Evolutionary conservation across 2,888 invertebrate genomes (phyloP).

Genomic region (Drosophila monieri): DNA sequence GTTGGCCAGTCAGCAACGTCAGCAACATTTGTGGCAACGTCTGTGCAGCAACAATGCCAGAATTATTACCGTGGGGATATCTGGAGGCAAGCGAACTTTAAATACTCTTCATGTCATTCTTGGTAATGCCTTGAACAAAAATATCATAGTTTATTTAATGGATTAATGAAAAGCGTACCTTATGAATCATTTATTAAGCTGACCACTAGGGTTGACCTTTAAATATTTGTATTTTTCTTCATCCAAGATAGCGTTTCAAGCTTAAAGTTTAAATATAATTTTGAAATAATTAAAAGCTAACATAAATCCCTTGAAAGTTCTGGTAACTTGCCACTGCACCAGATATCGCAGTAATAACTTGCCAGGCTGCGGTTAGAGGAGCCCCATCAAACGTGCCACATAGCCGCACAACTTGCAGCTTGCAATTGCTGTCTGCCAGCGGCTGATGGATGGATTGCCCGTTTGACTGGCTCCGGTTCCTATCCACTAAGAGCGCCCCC

Average conservation of each 20-base stretch:
- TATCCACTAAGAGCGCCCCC: constrained; percentile 31
- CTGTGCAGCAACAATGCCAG: constrained; percentile 42
- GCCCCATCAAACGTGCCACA: constrained; percentile 47
- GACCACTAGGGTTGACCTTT: no score
- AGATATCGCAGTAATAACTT: constrained; percentile 11
- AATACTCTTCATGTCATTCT: constrained; percentile 9
- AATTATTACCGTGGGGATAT: constrained; percentile 18
- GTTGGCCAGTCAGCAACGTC: constrained; percentile 55
- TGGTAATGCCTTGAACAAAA: not conserved
- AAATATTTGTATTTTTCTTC: no score
- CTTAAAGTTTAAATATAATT: no score
- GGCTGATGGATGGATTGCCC: constrained; percentile 79
- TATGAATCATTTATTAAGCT: no score
- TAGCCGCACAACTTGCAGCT: constrained; percentile 58
- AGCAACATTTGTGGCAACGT: constrained; percentile 60
- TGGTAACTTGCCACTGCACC: not conserved
- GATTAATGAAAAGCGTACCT: no score
- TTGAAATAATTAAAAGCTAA: not conserved
- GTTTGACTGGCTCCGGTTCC: constrained; percentile 68
- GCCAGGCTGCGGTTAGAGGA: constrained; percentile 43
- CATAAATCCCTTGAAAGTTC: not conserved
- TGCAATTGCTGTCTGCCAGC: constrained; percentile 74
- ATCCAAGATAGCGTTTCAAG: no score
- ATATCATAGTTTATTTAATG: not conserved
- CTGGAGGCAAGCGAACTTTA: not conserved